phyloP scores from a whole-genome alignment of 35 echinoderm and acorn worm species.

The Amphiura filiformis region DNA sequence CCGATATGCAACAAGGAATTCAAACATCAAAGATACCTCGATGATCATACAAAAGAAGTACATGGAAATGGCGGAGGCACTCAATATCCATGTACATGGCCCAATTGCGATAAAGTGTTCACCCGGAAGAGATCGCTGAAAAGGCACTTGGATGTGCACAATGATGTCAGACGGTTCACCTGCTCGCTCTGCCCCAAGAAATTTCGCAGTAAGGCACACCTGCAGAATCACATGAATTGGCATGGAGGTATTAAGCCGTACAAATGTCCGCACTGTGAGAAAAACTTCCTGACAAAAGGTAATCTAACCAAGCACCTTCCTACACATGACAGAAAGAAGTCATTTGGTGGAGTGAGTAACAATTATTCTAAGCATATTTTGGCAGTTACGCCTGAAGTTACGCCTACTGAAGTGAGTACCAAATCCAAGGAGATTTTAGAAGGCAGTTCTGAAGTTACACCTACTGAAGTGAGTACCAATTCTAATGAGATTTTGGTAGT shows the following conservation, averaged over 20 bases:
- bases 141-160: background rate
- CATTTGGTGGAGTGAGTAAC: too few relatives aligned
- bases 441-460: too few relatives aligned
- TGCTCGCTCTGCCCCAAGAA: background rate
- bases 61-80: background rate
- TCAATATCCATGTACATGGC: background rate
- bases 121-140: background rate
- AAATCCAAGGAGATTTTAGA: too few relatives aligned
- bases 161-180: background rate
- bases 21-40: background rate
- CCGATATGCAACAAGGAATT: background rate
- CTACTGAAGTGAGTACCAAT: too few relatives aligned
- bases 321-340: too few relatives aligned
- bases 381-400: background rate
- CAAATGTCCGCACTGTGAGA: background rate
- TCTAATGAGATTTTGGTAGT: too few relatives aligned
- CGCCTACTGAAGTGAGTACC: too few relatives aligned
- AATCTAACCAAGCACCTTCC: background rate
- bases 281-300: background rate
- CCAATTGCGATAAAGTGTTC: background rate
- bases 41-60: background rate
- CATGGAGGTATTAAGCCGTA: background rate
- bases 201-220: background rate
- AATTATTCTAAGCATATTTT: too few relatives aligned
- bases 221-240: background rate